phyloP scores from a whole-genome alignment of 2,888 invertebrate genomes.

The Pristionchus fissidentatus region DNA sequence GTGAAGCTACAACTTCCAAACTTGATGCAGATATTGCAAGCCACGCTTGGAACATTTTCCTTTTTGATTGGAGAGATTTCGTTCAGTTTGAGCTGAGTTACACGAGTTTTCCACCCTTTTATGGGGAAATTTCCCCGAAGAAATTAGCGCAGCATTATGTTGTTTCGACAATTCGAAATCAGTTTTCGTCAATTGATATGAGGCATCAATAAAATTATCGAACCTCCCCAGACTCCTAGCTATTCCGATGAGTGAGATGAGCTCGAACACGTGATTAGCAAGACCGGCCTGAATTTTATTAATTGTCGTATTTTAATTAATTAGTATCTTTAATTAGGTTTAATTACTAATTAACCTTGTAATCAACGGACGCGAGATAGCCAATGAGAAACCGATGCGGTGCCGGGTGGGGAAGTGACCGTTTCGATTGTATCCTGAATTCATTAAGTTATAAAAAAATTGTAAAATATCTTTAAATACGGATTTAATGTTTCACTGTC shows the following conservation, averaged over 20 bases:
- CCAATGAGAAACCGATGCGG: slow-evolving; percentile 18
- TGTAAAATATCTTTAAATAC: too few species aligned
- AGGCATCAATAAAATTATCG: neutral
- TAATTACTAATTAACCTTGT: neutral
- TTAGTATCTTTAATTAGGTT: neutral
- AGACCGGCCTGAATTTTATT: neutral
- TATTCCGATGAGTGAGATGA: slow-evolving; percentile 20
- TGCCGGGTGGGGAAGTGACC: neutral
- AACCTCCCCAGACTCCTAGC: slow-evolving; percentile 19
- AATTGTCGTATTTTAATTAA: neutral
- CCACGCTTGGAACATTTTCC: too few species aligned
- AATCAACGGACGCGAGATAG: neutral
- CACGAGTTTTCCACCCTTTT: too few species aligned
- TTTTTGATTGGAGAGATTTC: too few species aligned
- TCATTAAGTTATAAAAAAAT: neutral
- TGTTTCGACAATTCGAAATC: too few species aligned
- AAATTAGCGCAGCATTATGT: too few species aligned
- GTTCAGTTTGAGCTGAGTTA: too few species aligned
- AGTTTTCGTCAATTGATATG: neutral
- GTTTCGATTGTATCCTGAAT: neutral
- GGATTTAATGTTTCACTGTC: too few species aligned
- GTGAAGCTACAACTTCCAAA: too few species aligned
- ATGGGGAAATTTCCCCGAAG: too few species aligned
- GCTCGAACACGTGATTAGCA: slow-evolving; percentile 31
- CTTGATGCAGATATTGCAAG: too few species aligned